Evolutionary conservation across 2,113 vertebrate species (phyloP).

Genomic region (Cynocephalus volans): DNA sequence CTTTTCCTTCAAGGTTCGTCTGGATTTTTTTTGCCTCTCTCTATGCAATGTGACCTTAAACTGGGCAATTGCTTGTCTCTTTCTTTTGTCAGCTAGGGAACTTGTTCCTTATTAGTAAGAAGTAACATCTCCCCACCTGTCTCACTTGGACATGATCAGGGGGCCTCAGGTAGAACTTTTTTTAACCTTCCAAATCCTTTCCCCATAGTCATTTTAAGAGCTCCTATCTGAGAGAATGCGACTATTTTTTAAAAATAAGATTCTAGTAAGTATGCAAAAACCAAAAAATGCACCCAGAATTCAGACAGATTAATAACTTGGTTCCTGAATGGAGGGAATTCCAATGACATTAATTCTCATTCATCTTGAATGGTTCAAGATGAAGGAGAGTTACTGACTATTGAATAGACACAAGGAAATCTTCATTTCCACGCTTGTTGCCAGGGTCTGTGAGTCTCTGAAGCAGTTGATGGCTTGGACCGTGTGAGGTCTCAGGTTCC

Average conservation of each 20-base stretch:
- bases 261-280: conserved; percentile 68
- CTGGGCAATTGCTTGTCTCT: neutral
- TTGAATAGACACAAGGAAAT: neutral
- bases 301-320: conserved; percentile 13
- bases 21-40: neutral
- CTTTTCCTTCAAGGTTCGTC: neutral
- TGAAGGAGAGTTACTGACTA: neutral
- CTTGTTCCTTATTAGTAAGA: neutral
- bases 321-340: neutral
- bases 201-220: neutral
- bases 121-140: neutral
- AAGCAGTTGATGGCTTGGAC: neutral
- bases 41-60: neutral
- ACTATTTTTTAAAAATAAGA: conserved; percentile 71
- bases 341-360: conserved; percentile 57
- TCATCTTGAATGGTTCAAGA: neutral
- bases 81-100: neutral
- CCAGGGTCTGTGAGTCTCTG: neutral
- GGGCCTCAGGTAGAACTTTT: neutral
- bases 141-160: neutral
- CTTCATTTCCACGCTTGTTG: neutral
- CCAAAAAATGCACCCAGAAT: conserved; percentile 74
- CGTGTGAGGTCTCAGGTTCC: conserved; percentile 58
- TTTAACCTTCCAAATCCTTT: neutral
- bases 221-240: conserved; percentile 44